Evolutionary conservation across 2,888 invertebrate species (phyloP).

Genomic region (Hermodice carunculata): DNA sequence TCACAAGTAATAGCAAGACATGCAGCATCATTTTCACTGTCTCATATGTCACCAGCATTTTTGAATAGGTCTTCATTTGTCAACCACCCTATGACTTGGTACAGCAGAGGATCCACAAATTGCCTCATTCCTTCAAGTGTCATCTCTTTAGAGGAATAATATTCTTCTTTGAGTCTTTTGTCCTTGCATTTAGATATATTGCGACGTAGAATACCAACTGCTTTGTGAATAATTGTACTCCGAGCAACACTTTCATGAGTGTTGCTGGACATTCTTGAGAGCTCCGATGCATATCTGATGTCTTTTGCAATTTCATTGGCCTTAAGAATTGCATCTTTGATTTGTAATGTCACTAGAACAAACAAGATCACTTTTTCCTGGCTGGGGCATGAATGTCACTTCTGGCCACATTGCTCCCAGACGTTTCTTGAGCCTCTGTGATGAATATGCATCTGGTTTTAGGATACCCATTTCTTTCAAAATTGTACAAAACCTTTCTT

Average conservation of each 20-base stretch:
- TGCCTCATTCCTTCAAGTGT: neutral
- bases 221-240: no score
- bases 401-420: conserved; percentile 1
- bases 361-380: conserved; percentile 2
- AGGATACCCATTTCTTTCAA: neutral
- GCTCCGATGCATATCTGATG: no score
- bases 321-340: no score
- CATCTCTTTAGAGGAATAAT: no score
- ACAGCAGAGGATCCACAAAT: conserved; percentile 10
- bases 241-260: no score
- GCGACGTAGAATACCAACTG: neutral
- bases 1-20: neutral
- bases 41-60: neutral
- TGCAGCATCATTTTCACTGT: neutral
- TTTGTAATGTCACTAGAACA: neutral
- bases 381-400: neutral
- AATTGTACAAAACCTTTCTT: neutral
- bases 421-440: neutral
- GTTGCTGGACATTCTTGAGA: no score
- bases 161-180: no score
- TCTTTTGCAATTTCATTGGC: no score
- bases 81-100: conserved; percentile 1
- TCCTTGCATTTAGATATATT: no score
- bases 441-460: neutral
- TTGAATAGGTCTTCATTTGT: neutral